phyloP scores from a whole-genome alignment of 2,888 invertebrate species.

The Synergus umbraculus region DNA sequence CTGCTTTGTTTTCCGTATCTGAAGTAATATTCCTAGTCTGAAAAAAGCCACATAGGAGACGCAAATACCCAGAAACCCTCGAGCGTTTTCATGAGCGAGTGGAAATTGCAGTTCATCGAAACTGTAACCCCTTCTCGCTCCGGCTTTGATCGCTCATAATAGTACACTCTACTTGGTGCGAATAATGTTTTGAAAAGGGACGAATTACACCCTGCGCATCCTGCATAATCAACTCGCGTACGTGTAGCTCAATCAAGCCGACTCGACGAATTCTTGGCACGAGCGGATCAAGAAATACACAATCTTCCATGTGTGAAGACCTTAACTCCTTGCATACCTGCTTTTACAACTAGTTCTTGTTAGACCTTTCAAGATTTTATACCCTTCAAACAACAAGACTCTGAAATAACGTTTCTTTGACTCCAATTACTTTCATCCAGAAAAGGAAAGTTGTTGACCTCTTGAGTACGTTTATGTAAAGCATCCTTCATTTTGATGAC shows the following conservation, averaged over 20 bases:
- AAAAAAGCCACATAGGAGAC: neutral
- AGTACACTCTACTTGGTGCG: conserved; percentile 9
- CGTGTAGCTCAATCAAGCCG: conserved; percentile 15
- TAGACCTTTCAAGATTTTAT: conserved; percentile 1
- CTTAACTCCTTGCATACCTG: conserved; percentile 10
- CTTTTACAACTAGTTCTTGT: conserved; percentile 21
- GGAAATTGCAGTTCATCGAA: conserved; percentile 18
- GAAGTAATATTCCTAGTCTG: neutral
- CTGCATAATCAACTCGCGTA: conserved; percentile 16
- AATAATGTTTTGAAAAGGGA: conserved; percentile 16
- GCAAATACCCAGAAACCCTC: neutral
- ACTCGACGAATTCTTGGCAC: conserved; percentile 15
- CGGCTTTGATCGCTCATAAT: conserved; percentile 17
- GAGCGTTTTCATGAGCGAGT: conserved; percentile 10
- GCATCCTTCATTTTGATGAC: too few species aligned
- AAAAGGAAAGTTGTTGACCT: neutral
- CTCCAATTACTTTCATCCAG: neutral
- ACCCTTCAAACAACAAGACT: neutral
- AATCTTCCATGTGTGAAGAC: conserved; percentile 8
- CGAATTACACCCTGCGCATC: conserved; percentile 18
- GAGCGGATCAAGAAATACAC: conserved; percentile 15
- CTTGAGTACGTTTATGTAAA: too few species aligned
- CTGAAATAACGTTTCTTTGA: neutral
- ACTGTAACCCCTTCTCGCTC: conserved; percentile 7
- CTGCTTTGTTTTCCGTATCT: neutral